Evolutionary conservation across 2,113 vertebrate species (phyloP).

Genomic region (Junco hyemalis): DNA sequence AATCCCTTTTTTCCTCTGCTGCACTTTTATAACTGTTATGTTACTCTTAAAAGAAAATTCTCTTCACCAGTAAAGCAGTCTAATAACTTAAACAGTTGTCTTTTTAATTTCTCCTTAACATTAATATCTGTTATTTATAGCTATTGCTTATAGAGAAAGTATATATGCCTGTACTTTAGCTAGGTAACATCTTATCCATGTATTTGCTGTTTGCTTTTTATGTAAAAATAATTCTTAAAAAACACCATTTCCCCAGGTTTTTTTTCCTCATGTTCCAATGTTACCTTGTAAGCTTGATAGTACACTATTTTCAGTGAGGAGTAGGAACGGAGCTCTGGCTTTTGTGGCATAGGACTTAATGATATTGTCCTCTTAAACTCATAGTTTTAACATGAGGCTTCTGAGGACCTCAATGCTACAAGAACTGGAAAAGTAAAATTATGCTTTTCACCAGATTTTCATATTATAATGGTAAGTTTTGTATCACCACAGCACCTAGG

Average conservation of each 20-base stretch:
- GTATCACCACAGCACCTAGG: accelerated
- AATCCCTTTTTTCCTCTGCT: not conserved
- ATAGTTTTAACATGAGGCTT: not conserved
- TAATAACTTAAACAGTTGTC: not conserved
- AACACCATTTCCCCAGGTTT: accelerated
- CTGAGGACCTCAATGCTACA: not conserved
- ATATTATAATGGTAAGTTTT: not conserved
- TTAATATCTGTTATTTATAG: not conserved
- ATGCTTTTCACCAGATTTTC: not conserved
- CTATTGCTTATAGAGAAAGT: not conserved
- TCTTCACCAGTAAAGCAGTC: not conserved
- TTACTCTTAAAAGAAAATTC: not conserved
- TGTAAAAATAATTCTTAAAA: not conserved
- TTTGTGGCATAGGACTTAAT: not conserved
- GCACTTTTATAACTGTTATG: not conserved
- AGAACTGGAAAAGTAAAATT: not conserved
- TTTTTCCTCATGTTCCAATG: not conserved
- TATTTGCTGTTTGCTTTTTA: not conserved
- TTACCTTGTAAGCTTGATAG: not conserved
- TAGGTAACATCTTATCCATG: not conserved
- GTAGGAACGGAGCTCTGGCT: not conserved
- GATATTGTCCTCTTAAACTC: not conserved
- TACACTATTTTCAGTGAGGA: not conserved
- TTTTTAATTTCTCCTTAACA: not conserved
- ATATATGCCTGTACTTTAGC: not conserved